These are phyloP conservation scores for Caenorhabditis sinica DNA, from an alignment of 2,888 invertebrate species.

Conservation along the genomic window DNA sequence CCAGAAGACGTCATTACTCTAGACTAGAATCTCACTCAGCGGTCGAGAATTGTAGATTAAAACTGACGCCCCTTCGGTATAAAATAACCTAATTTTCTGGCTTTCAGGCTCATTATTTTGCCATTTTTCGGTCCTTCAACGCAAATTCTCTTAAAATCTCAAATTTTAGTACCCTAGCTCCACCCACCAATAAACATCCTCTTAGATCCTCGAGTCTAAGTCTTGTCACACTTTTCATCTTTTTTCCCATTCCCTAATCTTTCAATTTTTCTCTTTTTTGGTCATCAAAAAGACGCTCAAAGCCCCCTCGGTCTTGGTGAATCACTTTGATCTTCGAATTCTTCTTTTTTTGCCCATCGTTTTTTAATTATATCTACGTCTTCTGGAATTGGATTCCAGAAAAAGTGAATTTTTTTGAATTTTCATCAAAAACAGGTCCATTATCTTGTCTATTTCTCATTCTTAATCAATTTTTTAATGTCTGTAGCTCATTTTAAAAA, in stretches of 20 bases:
- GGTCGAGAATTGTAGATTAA: not conserved
- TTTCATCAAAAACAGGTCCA: no score
- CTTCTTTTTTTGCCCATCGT: not conserved
- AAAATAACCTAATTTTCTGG: no score
- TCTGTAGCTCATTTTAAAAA: no score
- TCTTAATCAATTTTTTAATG: not conserved
- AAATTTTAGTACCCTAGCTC: no score
- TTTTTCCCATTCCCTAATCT: not conserved
- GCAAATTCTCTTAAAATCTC: no score
- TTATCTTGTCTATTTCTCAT: no score
- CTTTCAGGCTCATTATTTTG: no score
- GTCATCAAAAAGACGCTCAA: not conserved
- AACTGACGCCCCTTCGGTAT: no score
- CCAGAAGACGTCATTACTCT: not conserved
- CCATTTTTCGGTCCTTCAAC: no score
- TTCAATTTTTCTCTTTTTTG: not conserved
- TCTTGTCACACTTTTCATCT: not conserved
- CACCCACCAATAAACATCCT: no score
- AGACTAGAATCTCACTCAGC: not conserved
- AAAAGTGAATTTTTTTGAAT: no score
- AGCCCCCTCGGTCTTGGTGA: not conserved
- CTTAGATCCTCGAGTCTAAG: no score
- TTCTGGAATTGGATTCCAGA: not conserved
- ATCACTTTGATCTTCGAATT: conserved; percentile 2
- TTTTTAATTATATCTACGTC: not conserved